These are phyloP conservation scores for Cyprinodon brontotheroides DNA, from an alignment of 2,113 vertebrate species.

Conservation along the genomic window DNA sequence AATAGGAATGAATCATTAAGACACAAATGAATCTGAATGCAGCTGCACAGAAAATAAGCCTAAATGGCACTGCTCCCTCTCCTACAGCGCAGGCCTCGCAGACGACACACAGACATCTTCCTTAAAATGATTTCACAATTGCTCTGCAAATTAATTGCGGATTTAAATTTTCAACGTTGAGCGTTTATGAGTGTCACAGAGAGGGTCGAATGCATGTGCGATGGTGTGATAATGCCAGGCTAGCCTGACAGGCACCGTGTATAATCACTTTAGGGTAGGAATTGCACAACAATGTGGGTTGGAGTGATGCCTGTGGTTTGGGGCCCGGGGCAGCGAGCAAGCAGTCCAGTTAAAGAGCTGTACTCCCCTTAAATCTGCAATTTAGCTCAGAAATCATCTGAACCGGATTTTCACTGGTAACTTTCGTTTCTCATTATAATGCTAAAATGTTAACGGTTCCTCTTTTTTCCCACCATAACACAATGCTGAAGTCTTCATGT, in stretches of 20 bases:
- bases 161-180: conserved; percentile 31
- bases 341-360: conserved; percentile 66
- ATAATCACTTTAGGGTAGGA: conserved; percentile 83
- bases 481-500: conserved; percentile 31
- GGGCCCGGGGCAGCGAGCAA: conserved; percentile 81
- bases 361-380: conserved; percentile 24
- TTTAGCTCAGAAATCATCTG: conserved; percentile 1
- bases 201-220: conserved; percentile 46
- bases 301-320: conserved; percentile 86
- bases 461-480: conserved; percentile 40
- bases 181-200: conserved; percentile 45
- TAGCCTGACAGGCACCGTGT: conserved; percentile 87
- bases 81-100: too few relatives aligned
- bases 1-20: neutral
- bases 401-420: neutral
- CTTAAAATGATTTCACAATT: neutral
- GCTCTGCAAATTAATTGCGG: conserved; percentile 16
- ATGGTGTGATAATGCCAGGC: conserved; percentile 77
- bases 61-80: too few relatives aligned
- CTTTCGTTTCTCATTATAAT: conserved; percentile 58
- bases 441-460: conserved; percentile 33
- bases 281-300: conserved; percentile 85
- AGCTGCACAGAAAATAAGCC: too few relatives aligned
- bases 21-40: neutral
- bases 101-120: neutral